Conservation (phyloP, 2,888 invertebrate species). For the Crematogaster levior region DNA sequence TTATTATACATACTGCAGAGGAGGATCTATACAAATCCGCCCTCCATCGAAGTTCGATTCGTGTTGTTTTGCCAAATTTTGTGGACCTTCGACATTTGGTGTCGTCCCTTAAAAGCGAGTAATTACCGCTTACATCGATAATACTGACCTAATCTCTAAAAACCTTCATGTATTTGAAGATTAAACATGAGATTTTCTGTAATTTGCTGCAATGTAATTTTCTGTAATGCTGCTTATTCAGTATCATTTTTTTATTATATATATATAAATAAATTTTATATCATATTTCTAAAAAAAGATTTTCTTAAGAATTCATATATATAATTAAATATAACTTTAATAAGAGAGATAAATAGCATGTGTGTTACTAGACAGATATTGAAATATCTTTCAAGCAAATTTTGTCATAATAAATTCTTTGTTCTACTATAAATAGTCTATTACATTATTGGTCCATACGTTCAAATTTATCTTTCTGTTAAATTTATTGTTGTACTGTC, state of each 20-base stretch:
- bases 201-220: too few relatives aligned
- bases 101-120: slow-evolving; percentile 1
- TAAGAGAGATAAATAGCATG: background rate
- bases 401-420: slow-evolving; percentile 6
- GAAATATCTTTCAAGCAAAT: background rate
- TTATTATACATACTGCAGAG: slow-evolving; percentile 73
- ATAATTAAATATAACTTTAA: slow-evolving; percentile 13
- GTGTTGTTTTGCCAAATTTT: slow-evolving; percentile 26
- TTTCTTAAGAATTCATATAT: background rate
- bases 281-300: background rate
- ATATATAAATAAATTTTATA: slow-evolving; percentile 2
- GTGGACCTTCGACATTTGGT: slow-evolving; percentile 24
- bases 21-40: slow-evolving; percentile 65
- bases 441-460: background rate
- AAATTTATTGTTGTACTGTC: slow-evolving; percentile 10
- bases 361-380: background rate
- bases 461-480: slow-evolving; percentile 3
- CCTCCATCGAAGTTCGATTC: slow-evolving; percentile 45
- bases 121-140: slow-evolving; percentile 46
- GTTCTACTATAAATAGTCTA: slow-evolving; percentile 3
- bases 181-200: background rate
- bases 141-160: slow-evolving; percentile 13
- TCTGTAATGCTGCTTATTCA: background rate
- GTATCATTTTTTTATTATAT: background rate
- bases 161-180: background rate